These are phyloP conservation scores for Murina feae DNA, from an alignment of 2,113 vertebrate species.

Conservation along the genomic window DNA sequence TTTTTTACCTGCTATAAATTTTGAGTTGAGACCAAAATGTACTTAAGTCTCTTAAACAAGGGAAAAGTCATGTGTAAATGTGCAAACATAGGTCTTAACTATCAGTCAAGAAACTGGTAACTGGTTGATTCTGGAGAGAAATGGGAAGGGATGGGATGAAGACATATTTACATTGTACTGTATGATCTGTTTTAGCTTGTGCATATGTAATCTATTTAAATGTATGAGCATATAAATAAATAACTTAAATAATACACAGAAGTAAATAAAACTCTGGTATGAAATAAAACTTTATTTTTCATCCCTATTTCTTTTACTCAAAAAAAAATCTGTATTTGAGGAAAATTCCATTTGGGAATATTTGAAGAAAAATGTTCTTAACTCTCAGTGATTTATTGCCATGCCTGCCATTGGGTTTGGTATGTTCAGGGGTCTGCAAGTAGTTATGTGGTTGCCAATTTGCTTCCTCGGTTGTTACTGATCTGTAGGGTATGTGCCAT, in stretches of 20 bases:
- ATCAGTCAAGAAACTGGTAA: neutral
- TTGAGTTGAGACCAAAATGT: neutral
- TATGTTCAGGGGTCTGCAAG: conserved; percentile 32
- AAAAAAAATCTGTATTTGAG: neutral
- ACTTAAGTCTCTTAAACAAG: neutral
- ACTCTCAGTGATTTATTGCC: conserved; percentile 51
- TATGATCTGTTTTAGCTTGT: neutral
- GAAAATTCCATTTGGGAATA: conserved; percentile 16
- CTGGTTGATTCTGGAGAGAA: neutral
- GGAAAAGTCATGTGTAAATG: neutral
- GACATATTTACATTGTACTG: neutral
- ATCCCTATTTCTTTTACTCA: neutral
- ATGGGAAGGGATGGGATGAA: neutral
- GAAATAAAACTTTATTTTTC: neutral
- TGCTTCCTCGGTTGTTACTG: conserved; percentile 1
- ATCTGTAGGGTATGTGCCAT: neutral
- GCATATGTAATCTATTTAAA: neutral
- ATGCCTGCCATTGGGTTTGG: neutral
- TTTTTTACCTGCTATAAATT: neutral
- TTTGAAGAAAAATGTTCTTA: conserved; percentile 26
- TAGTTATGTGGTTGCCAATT: neutral
- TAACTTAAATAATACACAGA: neutral
- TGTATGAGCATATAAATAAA: neutral
- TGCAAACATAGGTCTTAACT: neutral
- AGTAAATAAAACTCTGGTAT: neutral